These are phyloP conservation scores for Toxotes chatareus DNA, from an alignment of 2,113 vertebrate species.

Conservation along the genomic window DNA sequence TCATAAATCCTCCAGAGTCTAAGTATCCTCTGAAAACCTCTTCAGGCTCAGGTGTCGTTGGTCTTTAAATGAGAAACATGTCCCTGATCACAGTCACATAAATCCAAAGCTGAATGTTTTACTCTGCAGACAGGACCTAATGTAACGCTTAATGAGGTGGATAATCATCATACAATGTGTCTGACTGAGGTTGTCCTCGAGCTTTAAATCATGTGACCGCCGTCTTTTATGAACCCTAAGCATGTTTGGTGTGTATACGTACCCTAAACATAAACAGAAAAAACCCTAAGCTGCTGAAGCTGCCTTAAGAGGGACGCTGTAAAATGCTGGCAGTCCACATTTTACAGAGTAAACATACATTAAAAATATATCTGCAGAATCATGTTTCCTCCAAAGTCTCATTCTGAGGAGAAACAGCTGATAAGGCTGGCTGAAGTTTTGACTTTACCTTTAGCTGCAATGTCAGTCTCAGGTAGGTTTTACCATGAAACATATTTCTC, in stretches of 20 bases:
- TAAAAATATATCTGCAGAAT: neutral
- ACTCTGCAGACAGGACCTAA: neutral
- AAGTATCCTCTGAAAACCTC: neutral
- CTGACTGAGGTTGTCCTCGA: neutral
- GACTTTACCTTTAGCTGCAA: neutral
- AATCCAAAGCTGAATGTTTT: too few relatives aligned
- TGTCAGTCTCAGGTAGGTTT: conserved; percentile 14
- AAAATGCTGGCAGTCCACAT: neutral
- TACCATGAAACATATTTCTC: neutral
- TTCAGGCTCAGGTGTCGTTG: neutral
- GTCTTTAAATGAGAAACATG: neutral
- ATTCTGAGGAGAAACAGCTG: neutral
- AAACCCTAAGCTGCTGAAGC: neutral
- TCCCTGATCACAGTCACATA: neutral
- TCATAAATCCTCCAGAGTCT: too few relatives aligned
- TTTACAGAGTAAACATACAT: neutral
- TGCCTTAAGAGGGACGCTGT: neutral
- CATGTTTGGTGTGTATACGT: neutral
- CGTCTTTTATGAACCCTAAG: neutral
- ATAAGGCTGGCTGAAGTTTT: neutral
- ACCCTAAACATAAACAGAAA: neutral
- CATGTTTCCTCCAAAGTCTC: too few relatives aligned
- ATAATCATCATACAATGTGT: neutral
- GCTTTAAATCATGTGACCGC: too few relatives aligned
- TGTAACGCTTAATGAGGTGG: too few relatives aligned